Conservation (phyloP, 2,888 invertebrate genomes). For the Gasteruption jaculator region DNA sequence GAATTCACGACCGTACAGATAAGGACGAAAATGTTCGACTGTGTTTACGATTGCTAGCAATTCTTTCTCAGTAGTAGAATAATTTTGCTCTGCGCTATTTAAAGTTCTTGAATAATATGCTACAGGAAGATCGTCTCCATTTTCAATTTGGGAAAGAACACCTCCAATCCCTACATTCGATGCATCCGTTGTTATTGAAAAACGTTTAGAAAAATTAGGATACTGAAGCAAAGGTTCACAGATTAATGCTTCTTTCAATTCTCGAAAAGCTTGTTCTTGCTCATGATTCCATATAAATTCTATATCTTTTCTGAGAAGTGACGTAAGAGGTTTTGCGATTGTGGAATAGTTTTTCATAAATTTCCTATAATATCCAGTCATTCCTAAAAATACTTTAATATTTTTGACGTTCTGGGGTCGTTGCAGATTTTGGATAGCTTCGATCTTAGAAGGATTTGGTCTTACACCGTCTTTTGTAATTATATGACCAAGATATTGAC, state of each 20-base stretch:
- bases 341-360: slow-evolving; percentile 40
- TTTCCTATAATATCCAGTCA: slow-evolving; percentile 42
- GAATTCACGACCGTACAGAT: slow-evolving; percentile 37
- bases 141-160: slow-evolving; percentile 30
- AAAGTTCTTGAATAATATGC: slow-evolving; percentile 31
- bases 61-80: slow-evolving; percentile 35
- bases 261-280: slow-evolving; percentile 21
- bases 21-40: slow-evolving; percentile 32
- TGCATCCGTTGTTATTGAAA: slow-evolving; percentile 34
- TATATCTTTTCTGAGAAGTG: slow-evolving; percentile 23
- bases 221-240: slow-evolving; percentile 20
- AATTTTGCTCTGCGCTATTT: slow-evolving; percentile 28
- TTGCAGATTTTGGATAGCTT: slow-evolving; percentile 27
- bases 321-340: slow-evolving; percentile 32
- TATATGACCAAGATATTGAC: slow-evolving; percentile 3
- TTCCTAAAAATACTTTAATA: slow-evolving; percentile 39
- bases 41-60: slow-evolving; percentile 32
- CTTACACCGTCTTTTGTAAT: slow-evolving; percentile 14
- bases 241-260: slow-evolving; percentile 13
- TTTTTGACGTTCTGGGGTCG: slow-evolving; percentile 25
- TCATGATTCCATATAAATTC: slow-evolving; percentile 16
- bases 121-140: slow-evolving; percentile 28
- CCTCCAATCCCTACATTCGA: slow-evolving; percentile 33
- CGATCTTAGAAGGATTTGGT: slow-evolving; percentile 32
- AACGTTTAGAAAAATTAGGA: slow-evolving; percentile 26